A percentile compares a stretch with the other conserved stretches of the same genome.
These are phyloP conservation scores for Progne subis DNA, from an alignment of 2,113 vertebrate species.

Conservation along the genomic window DNA sequence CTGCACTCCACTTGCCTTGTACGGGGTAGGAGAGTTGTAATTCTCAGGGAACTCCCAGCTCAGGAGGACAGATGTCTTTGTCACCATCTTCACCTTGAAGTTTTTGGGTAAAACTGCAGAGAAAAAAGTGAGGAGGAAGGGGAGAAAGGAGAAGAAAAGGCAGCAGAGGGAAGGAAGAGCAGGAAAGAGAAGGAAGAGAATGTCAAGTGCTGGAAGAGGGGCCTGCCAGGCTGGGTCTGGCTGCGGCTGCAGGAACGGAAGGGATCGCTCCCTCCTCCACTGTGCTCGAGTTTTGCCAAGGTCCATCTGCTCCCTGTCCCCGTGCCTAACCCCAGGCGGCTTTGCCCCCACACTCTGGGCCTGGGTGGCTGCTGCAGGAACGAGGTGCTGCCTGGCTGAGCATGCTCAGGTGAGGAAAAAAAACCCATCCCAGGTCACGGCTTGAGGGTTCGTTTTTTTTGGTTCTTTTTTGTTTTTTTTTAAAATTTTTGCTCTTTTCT, in stretches of 20 bases:
- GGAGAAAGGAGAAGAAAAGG: constrained; percentile 42
- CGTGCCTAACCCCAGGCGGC: background rate
- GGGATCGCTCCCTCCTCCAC: constrained; percentile 25
- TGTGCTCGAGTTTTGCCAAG: constrained; percentile 33
- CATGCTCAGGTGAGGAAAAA: constrained; percentile 58
- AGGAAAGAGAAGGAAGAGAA: constrained; percentile 19
- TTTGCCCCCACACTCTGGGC: constrained; percentile 14
- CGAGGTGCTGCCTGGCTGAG: constrained; percentile 48
- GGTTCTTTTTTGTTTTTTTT: background rate
- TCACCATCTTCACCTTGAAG: constrained; percentile 96
- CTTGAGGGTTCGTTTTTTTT: background rate
- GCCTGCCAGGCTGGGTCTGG: background rate
- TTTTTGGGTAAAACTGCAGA: constrained; percentile 94
- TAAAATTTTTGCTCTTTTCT: background rate
- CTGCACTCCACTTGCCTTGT: constrained; percentile 79
- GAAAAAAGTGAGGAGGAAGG: constrained; percentile 59
- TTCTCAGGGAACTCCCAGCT: constrained; percentile 95
- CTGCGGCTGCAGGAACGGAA: background rate
- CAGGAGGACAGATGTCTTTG: constrained; percentile 91
- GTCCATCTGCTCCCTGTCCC: constrained; percentile 14
- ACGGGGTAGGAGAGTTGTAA: constrained; percentile 82
- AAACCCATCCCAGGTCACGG: constrained; percentile 16
- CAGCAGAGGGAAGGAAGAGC: constrained; percentile 41
- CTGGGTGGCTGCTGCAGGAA: constrained; percentile 68
- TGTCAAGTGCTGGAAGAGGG: background rate